Evolutionary conservation across 2,888 invertebrate genomes (phyloP).

Genomic region (Phlogophora meticulosa): DNA sequence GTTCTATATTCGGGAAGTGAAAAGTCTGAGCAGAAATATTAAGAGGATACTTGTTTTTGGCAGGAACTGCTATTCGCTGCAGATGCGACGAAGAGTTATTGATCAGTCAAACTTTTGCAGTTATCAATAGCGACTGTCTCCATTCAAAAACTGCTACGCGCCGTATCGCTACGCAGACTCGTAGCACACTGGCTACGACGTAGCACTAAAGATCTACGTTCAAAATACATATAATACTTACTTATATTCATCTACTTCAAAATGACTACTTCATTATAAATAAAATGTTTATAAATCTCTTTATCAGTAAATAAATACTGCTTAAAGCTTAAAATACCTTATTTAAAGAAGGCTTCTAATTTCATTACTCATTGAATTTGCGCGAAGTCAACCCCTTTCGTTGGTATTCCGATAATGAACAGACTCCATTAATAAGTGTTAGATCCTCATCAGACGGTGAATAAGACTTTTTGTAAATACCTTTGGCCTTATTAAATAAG

Average conservation of each 20-base stretch:
- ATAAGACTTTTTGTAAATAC: slow-evolving; percentile 52
- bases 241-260: neutral
- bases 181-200: slow-evolving; percentile 42
- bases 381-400: slow-evolving; percentile 40
- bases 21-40: neutral
- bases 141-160: slow-evolving; percentile 14
- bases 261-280: slow-evolving; percentile 2
- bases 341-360: slow-evolving; percentile 48
- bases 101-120: slow-evolving; percentile 31
- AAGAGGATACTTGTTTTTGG: neutral
- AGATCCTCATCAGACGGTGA: slow-evolving; percentile 45
- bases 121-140: neutral
- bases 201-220: neutral
- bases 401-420: slow-evolving; percentile 59
- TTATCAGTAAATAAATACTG: slow-evolving; percentile 43
- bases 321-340: slow-evolving; percentile 34
- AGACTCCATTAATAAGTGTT: slow-evolving; percentile 59
- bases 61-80: neutral
- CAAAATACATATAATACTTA: neutral
- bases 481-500: slow-evolving; percentile 46
- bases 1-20: no score
- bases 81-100: slow-evolving; percentile 17
- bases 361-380: slow-evolving; percentile 58
- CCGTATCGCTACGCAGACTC: slow-evolving; percentile 29
- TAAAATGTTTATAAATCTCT: slow-evolving; percentile 12